Evolutionary conservation across 1,140 invertebrate species (phyloP).

Genomic region (Frieseomelitta varia): DNA sequence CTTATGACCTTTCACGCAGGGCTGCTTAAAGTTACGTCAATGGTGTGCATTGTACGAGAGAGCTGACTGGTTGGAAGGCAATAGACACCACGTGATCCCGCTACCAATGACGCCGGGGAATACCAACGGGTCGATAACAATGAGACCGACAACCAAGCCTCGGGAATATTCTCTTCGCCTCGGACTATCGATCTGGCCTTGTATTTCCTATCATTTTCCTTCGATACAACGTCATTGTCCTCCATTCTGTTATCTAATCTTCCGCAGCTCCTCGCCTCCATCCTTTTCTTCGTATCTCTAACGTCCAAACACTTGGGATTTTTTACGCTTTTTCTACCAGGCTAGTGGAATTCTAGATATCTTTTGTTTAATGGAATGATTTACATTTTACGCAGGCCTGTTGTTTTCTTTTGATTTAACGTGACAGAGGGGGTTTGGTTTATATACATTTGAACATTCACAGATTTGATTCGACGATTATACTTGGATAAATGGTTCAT

Average conservation of each 20-base stretch:
- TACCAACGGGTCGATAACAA: conserved; percentile 67
- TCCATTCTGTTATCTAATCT: background rate
- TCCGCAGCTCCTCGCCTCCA: background rate
- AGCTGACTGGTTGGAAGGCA: conserved; percentile 58
- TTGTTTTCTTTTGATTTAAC: too few relatives aligned
- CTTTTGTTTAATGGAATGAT: background rate
- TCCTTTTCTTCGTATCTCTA: background rate
- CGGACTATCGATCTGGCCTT: background rate
- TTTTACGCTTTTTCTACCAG: background rate
- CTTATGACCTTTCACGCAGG: conserved; percentile 58
- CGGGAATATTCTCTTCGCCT: conserved; percentile 54
- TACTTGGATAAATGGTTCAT: background rate
- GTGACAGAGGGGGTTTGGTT: too few relatives aligned
- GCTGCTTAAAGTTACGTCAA: conserved; percentile 53
- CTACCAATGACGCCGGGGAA: conserved; percentile 62
- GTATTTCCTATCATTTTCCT: background rate
- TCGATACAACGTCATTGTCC: background rate
- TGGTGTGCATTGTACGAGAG: conserved; percentile 53
- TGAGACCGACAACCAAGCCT: conserved; percentile 56
- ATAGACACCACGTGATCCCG: conserved; percentile 66
- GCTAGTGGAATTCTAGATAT: background rate
- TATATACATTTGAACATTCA: background rate
- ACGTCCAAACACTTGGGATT: background rate
- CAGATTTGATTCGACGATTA: background rate
- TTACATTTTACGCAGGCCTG: background rate